Percentiles rank a stretch among this genome's conserved stretches.
Conservation (phyloP, 2,113 vertebrate species). For the Sceloporus tristichus region DNA sequence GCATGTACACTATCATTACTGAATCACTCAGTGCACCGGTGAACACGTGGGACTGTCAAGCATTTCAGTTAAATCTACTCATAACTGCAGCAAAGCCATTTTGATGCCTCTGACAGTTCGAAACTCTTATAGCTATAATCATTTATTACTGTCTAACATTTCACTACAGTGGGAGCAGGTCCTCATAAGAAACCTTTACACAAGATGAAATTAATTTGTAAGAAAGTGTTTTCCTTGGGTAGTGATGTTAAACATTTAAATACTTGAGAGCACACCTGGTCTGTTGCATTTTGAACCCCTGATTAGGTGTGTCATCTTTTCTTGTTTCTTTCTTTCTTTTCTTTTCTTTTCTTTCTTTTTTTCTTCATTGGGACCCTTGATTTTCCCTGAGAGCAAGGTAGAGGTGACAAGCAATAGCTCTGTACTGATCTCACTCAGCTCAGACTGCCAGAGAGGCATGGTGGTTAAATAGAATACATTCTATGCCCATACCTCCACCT, state of each 20-base stretch:
- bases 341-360: too few relatives aligned
- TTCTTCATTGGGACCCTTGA: too few relatives aligned
- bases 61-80: conserved; percentile 67
- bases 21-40: conserved; percentile 55
- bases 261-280: background rate
- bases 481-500: too few relatives aligned
- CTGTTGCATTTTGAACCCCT: background rate
- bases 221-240: conserved; percentile 49
- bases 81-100: conserved; percentile 70
- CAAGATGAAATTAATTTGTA: conserved; percentile 67
- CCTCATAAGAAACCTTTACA: conserved; percentile 62
- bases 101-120: conserved; percentile 72
- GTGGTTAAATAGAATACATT: too few relatives aligned
- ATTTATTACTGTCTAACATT: conserved; percentile 69
- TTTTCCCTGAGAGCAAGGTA: too few relatives aligned
- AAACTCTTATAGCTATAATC: conserved; percentile 66
- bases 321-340: too few relatives aligned
- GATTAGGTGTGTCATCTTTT: too few relatives aligned
- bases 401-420: too few relatives aligned
- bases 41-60: conserved; percentile 65
- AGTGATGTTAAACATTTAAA: conserved; percentile 43
- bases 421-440: too few relatives aligned
- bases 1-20: conserved; percentile 63
- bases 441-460: too few relatives aligned
- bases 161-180: conserved; percentile 37